Evolutionary conservation across 2,113 vertebrate species (phyloP).

Genomic region (Anoplopoma fimbria): DNA sequence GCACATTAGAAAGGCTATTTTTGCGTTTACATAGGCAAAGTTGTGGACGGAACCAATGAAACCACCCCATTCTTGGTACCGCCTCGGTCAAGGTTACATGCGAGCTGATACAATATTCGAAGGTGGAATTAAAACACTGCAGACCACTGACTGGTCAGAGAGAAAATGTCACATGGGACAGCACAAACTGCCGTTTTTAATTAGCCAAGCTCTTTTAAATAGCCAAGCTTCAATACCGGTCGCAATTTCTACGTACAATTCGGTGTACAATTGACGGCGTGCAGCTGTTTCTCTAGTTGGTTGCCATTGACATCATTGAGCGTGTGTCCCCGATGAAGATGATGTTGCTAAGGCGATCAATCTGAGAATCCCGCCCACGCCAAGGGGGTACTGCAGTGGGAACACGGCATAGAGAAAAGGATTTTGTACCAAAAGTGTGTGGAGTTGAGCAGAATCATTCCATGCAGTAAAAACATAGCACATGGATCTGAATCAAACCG

Average conservation of each 20-base stretch:
- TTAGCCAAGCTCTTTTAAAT: too few species aligned
- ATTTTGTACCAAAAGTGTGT: not conserved
- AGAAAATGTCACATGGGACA: not conserved
- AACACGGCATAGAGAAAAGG: not conserved
- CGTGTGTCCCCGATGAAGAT: not conserved
- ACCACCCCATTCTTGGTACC: not conserved
- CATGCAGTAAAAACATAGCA: too few species aligned
- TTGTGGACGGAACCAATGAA: not conserved
- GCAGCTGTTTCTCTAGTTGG: not conserved
- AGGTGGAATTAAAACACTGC: not conserved
- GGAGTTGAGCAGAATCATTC: not conserved
- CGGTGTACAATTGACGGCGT: not conserved
- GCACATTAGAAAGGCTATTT: not conserved
- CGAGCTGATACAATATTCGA: not conserved
- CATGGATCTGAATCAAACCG: not conserved
- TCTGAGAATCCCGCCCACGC: not conserved
- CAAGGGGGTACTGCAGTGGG: not conserved
- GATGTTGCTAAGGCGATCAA: not conserved
- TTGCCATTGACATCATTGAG: not conserved
- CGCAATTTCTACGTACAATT: not conserved
- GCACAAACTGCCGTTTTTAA: not conserved
- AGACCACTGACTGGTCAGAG: not conserved
- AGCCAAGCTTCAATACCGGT: too few species aligned
- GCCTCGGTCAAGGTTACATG: not conserved
- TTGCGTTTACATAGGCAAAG: not conserved